These are phyloP conservation scores for Ectemnius cavifrons DNA, from an alignment of 2,888 invertebrate species.

Conservation along the genomic window DNA sequence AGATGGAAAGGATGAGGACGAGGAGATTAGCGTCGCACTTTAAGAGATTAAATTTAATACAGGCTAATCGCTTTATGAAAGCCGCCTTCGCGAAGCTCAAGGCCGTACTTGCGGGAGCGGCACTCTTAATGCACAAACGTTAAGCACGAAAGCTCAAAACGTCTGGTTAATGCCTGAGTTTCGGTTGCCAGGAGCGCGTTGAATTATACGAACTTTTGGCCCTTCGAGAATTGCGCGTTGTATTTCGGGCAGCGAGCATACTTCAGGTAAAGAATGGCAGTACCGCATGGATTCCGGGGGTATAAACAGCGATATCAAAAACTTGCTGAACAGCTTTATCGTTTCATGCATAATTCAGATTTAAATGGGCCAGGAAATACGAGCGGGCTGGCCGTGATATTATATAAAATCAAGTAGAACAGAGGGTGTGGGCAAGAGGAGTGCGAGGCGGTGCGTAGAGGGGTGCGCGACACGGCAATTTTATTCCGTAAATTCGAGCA, in stretches of 20 bases:
- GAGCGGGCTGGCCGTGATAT: conserved; percentile 21
- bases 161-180: too few relatives aligned
- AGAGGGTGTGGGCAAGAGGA: background rate
- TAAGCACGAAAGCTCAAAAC: too few relatives aligned
- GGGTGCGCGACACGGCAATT: background rate
- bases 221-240: too few relatives aligned
- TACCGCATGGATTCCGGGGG: too few relatives aligned
- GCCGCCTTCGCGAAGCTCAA: background rate
- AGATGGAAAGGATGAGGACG: conserved; percentile 8
- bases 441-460: background rate
- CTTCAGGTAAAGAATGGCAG: too few relatives aligned
- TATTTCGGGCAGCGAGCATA: too few relatives aligned
- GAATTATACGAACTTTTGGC: too few relatives aligned
- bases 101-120: too few relatives aligned
- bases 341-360: conserved; percentile 25
- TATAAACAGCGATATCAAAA: too few relatives aligned
- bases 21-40: conserved; percentile 33
- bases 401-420: conserved; percentile 25
- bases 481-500: conserved; percentile 9
- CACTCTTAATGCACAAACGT: too few relatives aligned
- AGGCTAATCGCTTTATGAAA: conserved; percentile 28
- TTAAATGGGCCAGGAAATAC: conserved; percentile 16
- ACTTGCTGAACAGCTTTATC: too few relatives aligned
- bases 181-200: too few relatives aligned
- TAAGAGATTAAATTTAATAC: conserved; percentile 39